Evolutionary conservation across 64 coral and sea anemone genomes (phyloP).

Genomic region (Montipora sp.): DNA sequence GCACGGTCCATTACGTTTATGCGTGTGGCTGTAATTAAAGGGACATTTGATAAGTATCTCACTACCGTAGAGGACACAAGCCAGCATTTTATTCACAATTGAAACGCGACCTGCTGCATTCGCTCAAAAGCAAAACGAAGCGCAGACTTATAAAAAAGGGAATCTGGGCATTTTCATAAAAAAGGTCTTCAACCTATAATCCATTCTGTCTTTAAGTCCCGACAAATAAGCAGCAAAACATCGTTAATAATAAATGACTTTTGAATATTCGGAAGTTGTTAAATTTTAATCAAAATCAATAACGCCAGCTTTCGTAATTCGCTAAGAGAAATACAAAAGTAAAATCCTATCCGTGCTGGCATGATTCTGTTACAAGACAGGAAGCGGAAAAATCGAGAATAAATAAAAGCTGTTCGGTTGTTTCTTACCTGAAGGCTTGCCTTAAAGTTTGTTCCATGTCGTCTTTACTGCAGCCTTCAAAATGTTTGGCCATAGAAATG

Average conservation of each 20-base stretch:
- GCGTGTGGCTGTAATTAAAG: background rate
- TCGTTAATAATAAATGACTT: background rate
- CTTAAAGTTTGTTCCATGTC: slow-evolving; percentile 88
- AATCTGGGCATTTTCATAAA: no score
- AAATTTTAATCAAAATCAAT: no score
- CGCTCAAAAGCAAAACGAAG: slow-evolving; percentile 9
- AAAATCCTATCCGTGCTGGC: background rate
- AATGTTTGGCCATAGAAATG: slow-evolving; percentile 82
- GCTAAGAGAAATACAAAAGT: background rate
- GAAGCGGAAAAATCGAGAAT: background rate
- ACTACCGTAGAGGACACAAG: background rate
- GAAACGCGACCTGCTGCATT: background rate
- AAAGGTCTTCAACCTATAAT: no score
- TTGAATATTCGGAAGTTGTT: background rate
- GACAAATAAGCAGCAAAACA: background rate
- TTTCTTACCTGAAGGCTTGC: slow-evolving; percentile 85
- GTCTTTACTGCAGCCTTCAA: slow-evolving; percentile 70
- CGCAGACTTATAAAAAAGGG: no score
- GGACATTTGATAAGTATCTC: background rate
- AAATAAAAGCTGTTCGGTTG: no score
- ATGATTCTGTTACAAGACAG: background rate
- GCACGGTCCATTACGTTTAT: no score
- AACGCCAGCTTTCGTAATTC: background rate
- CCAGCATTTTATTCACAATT: background rate
- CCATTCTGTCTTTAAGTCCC: no score